Evolutionary conservation across 2,113 vertebrate genomes (phyloP).

Genomic region (Dasyornis broadbenti): DNA sequence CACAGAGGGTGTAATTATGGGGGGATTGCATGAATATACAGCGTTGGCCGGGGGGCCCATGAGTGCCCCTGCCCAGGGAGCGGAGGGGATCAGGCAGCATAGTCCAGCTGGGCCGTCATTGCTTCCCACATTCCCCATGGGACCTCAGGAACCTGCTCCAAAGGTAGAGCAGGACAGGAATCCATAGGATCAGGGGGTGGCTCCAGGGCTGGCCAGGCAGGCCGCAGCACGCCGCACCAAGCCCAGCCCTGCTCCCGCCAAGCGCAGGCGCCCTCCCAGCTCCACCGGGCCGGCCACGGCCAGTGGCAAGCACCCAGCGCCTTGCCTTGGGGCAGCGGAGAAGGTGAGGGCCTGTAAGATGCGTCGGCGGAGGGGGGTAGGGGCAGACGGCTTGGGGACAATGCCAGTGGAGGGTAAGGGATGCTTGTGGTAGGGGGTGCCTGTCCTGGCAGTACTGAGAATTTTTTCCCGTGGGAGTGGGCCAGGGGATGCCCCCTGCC

Average conservation of each 20-base stretch:
- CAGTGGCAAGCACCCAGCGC: neutral
- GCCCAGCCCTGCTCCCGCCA: neutral
- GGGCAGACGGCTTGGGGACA: neutral
- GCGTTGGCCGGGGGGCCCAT: neutral
- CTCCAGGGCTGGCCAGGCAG: neutral
- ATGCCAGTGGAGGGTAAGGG: neutral
- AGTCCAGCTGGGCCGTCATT: neutral
- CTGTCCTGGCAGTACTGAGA: neutral
- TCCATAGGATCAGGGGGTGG: neutral
- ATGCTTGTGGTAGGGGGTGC: neutral
- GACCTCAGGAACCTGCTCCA: neutral
- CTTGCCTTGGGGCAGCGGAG: neutral
- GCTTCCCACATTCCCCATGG: neutral
- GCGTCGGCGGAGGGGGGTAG: neutral
- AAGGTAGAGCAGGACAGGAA: neutral
- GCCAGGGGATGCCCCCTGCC: neutral
- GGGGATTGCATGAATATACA: neutral
- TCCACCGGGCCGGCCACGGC: neutral
- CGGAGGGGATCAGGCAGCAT: neutral
- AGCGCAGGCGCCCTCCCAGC: neutral
- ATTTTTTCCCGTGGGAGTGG: neutral
- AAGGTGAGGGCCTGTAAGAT: neutral
- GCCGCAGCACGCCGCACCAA: neutral
- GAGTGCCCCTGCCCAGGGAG: neutral
- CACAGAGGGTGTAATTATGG: conserved; percentile 19